Evolutionary conservation across 1,140 invertebrate genomes (phyloP).

Genomic region (Druon quercuslanigerum): DNA sequence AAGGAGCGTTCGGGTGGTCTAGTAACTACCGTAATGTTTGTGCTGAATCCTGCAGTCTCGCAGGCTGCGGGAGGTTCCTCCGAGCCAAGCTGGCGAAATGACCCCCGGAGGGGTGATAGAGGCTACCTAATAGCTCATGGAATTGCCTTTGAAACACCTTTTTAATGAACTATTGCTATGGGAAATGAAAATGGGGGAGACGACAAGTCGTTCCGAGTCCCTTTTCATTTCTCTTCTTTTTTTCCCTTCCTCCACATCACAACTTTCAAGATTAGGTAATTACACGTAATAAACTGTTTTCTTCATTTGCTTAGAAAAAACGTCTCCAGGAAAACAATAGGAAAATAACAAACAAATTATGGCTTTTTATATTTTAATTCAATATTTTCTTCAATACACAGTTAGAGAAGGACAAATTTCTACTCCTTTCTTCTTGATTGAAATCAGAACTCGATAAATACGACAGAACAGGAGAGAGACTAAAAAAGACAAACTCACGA

Average conservation of each 20-base stretch:
- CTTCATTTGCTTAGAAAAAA: background rate
- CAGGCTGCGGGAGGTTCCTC: slow-evolving; percentile 50
- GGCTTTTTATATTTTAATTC: too few relatives aligned
- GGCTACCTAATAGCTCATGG: slow-evolving; percentile 81
- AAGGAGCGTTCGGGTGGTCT: slow-evolving; percentile 59
- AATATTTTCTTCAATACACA: too few relatives aligned
- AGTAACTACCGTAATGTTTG: slow-evolving; percentile 67
- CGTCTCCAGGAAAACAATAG: background rate
- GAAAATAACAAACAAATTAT: too few relatives aligned
- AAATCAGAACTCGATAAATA: slow-evolving; percentile 21
- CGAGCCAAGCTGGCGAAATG: slow-evolving; percentile 68
- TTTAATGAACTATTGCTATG: slow-evolving; percentile 83
- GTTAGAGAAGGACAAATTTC: too few relatives aligned
- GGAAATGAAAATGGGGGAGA: slow-evolving; percentile 79
- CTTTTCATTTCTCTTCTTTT: slow-evolving; percentile 35
- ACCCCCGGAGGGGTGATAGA: slow-evolving; percentile 80
- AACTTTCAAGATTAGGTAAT: slow-evolving; percentile 13
- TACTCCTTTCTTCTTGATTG: slow-evolving; percentile 7
- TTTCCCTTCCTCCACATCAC: slow-evolving; percentile 1
- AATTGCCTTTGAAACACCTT: slow-evolving; percentile 82
- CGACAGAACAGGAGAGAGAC: slow-evolving; percentile 25
- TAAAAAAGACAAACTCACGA: slow-evolving; percentile 33
- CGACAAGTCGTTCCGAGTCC: slow-evolving; percentile 55
- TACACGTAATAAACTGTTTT: background rate
- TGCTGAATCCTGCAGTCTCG: slow-evolving; percentile 65